These are phyloP conservation scores for Crypturellus tataupa DNA, from an alignment of 2,797 vertebrate genomes.

Conservation along the genomic window DNA sequence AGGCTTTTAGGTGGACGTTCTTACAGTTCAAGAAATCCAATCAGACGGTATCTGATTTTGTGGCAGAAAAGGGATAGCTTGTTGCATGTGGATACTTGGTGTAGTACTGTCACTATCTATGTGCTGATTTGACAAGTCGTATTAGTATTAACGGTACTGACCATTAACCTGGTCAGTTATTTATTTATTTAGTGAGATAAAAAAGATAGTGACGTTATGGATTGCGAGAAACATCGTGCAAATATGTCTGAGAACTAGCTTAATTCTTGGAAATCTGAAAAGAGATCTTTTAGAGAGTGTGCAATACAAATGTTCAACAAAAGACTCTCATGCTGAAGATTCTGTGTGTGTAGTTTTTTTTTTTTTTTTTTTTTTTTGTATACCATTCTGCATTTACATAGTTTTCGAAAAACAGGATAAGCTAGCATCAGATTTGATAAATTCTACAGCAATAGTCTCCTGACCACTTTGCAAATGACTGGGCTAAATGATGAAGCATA, in stretches of 20 bases:
- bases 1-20: neutral
- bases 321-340: neutral
- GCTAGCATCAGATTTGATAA: neutral
- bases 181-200: neutral
- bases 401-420: neutral
- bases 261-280: neutral
- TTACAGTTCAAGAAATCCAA: neutral
- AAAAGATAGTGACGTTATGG: rapidly evolving
- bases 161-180: neutral
- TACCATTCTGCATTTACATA: neutral
- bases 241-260: neutral
- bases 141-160: neutral
- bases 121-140: neutral
- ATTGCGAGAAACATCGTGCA: neutral
- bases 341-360: rapidly evolving
- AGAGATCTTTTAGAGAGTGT: rapidly evolving
- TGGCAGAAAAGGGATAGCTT: neutral
- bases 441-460: neutral
- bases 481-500: neutral
- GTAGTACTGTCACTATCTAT: neutral
- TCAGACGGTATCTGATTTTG: neutral
- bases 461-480: neutral
- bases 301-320: neutral
- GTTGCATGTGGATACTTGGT: neutral
- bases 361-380: neutral